These are phyloP conservation scores for Diphyllodes magnificus DNA, from an alignment of 2,113 vertebrate genomes.

Conservation along the genomic window DNA sequence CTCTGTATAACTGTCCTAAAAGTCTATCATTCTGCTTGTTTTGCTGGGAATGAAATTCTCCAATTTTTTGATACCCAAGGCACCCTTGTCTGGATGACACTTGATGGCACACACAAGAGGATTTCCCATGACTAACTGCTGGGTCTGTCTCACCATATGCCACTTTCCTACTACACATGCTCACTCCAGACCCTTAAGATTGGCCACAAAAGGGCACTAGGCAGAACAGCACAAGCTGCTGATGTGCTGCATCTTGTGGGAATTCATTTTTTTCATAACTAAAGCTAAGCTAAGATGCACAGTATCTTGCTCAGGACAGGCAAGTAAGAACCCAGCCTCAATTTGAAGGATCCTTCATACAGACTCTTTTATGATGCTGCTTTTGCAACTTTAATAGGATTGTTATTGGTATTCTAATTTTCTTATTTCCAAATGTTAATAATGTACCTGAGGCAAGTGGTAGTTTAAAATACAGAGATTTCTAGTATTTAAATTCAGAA, in stretches of 20 bases:
- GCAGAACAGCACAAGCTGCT: not conserved
- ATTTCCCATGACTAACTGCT: not conserved
- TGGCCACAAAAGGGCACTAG: not conserved
- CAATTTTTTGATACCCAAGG: not conserved
- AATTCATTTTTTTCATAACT: not conserved
- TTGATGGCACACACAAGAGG: not conserved
- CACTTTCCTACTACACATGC: rapidly evolving
- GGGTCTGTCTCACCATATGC: not conserved
- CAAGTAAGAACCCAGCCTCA: not conserved
- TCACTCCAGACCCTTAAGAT: not conserved
- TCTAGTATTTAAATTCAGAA: not conserved
- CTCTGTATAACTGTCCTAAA: not conserved
- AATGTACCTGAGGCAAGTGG: not conserved
- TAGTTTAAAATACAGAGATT: not conserved
- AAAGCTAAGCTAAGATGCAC: not conserved
- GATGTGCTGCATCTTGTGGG: not conserved
- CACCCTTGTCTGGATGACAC: not conserved
- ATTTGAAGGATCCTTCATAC: not conserved
- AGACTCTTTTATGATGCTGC: not conserved
- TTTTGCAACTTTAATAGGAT: not conserved
- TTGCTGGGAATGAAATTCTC: not conserved
- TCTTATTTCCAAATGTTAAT: not conserved
- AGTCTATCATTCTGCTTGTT: not conserved
- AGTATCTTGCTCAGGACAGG: not conserved
- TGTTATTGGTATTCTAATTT: not conserved